Evolutionary conservation across 2,797 vertebrate species (phyloP), one percentile per base, ranked within the genome.

Genomic region (Brachyalestes nurse): DNA sequence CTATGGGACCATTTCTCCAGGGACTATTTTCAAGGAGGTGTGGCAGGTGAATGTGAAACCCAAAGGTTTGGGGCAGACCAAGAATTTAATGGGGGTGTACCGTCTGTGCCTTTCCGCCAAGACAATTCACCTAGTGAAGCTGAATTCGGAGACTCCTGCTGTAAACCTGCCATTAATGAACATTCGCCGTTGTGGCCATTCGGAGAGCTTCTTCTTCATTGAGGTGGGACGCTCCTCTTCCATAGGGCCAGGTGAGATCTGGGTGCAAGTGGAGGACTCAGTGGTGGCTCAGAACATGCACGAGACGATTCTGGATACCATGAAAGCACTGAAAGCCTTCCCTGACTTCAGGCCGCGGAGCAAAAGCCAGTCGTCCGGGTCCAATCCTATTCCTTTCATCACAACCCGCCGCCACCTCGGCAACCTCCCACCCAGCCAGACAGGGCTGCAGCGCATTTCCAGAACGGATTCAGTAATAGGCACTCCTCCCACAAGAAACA

Each of bases 271-370:
- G 3, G 95, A 96, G 95, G 96, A 96, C 84, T 94, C 93, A 0
- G 96, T 96, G 12, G 96, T 96, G 67, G 95, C 96, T 42, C 96
- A 96, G 85, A 95, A 95, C 60, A 96, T 97, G 95, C 96, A 97
- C 0, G 96, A 97, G 86, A 94, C 95, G 78, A 96, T 97, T 85
- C 83, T 97, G 87, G 94, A 96, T 23, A 96, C 96, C 79, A 97
- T 97, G 96, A 94, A 94, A 86, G 95, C 95, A 40, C 85, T 97
- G 13, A 96, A 95, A 69, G 95, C 95, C 72, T 95, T 96, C 16
- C 92, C 95, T 0, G 96, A 97, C 84, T 95, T 96, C 85, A 91
- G 95, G 66, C 96, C 95, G 28, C 90, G 95, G 79, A 95, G 94
- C 88, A 96, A 96, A 91, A 96, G 95, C 87, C 92, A 96, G 89